phyloP scores from a whole-genome alignment of 64 coral and sea anemone genomes.

The Stichodactyla mertensii region DNA sequence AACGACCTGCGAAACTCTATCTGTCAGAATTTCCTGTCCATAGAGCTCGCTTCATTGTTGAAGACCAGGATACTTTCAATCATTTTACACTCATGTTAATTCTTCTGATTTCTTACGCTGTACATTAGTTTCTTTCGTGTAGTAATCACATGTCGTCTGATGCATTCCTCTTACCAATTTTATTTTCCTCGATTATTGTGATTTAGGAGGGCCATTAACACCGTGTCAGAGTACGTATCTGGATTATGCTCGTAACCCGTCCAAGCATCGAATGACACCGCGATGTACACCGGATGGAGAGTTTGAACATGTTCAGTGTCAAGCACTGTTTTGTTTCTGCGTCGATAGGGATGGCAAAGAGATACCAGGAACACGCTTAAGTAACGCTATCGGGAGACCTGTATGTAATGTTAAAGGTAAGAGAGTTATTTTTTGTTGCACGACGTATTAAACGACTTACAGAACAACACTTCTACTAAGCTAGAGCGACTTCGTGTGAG shows the following conservation, averaged over 20 bases:
- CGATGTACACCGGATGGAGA: conserved; percentile 24
- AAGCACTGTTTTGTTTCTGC: conserved; percentile 34
- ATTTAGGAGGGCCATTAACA: conserved; percentile 12
- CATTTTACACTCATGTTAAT: too few relatives aligned
- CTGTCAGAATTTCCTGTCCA: too few relatives aligned
- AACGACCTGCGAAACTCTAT: too few relatives aligned
- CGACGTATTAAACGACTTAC: too few relatives aligned
- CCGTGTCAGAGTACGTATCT: conserved; percentile 33
- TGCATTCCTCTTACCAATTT: neutral
- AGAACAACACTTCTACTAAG: too few relatives aligned
- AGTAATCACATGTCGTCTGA: too few relatives aligned
- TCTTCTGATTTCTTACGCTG: too few relatives aligned
- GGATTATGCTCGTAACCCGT: conserved; percentile 20
- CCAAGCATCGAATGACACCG: conserved; percentile 11
- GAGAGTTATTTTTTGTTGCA: neutral
- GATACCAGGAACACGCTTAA: conserved; percentile 52
- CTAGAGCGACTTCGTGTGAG: too few relatives aligned
- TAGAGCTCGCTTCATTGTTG: too few relatives aligned
- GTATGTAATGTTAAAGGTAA: conserved; percentile 38
- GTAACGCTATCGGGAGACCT: conserved; percentile 46
- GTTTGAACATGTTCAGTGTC: conserved; percentile 43
- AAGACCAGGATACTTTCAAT: too few relatives aligned
- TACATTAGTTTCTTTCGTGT: too few relatives aligned
- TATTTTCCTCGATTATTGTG: neutral
- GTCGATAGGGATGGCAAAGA: conserved; percentile 44